These are phyloP conservation scores for Magallana ariakensis DNA, from an alignment of 1,140 invertebrate genomes.

Conservation along the genomic window DNA sequence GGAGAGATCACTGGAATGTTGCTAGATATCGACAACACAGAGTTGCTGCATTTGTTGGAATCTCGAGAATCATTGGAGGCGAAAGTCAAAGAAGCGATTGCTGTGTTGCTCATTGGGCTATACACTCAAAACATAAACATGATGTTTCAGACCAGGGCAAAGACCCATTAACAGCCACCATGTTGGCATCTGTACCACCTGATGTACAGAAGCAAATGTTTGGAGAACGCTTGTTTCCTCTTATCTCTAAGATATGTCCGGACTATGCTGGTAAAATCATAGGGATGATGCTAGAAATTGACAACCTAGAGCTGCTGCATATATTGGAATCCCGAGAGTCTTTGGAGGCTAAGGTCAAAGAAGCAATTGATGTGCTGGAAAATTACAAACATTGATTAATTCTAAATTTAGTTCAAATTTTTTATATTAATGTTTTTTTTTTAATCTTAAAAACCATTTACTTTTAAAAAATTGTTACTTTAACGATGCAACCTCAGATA, in stretches of 20 bases:
- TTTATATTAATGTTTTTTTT: no score
- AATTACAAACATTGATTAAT: neutral
- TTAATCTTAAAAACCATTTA: no score
- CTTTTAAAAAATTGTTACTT: no score
- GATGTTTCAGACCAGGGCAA: conserved; percentile 90
- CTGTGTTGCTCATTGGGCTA: no score
- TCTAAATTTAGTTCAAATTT: no score
- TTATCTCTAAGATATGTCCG: conserved; percentile 96
- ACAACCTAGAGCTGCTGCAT: conserved; percentile 98
- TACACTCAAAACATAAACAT: no score
- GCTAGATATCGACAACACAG: neutral
- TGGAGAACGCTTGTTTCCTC: conserved; percentile 97
- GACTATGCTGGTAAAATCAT: conserved; percentile 98
- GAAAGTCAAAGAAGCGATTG: no score
- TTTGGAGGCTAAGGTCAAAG: conserved; percentile 91
- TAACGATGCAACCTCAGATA: no score
- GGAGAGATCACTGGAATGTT: neutral
- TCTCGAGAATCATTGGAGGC: no score
- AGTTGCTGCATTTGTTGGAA: neutral
- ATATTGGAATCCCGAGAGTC: conserved; percentile 98
- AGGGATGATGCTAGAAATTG: conserved; percentile 99
- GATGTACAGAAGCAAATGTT: conserved; percentile 99
- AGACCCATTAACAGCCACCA: conserved; percentile 96
- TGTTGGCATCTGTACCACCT: conserved; percentile 94
- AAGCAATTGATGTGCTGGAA: no score